Evolutionary conservation across 2,113 vertebrate species (phyloP).

Genomic region (Dicentrarchus labrax): DNA sequence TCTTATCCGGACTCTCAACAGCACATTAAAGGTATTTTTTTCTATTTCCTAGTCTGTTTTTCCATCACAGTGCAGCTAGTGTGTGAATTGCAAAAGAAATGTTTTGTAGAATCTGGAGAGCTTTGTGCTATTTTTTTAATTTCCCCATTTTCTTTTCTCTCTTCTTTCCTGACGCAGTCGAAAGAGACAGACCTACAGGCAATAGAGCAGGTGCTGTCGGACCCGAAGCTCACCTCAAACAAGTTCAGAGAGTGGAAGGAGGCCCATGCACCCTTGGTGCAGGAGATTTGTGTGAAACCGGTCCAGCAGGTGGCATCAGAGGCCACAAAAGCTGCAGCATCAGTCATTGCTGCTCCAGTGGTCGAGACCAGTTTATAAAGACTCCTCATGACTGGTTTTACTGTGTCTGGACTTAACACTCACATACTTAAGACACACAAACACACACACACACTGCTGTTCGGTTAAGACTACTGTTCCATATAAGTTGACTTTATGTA

Average conservation of each 20-base stretch:
- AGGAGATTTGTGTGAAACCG: constrained; percentile 87
- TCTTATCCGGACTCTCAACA: constrained; percentile 92
- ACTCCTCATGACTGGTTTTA: constrained; percentile 18
- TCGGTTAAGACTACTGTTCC: constrained; percentile 39
- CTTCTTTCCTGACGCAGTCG: constrained; percentile 82
- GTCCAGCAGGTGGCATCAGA: constrained; percentile 69
- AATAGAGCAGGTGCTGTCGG: constrained; percentile 91
- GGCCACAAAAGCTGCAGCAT: constrained; percentile 53
- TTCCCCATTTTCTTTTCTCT: neutral
- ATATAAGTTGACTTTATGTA: constrained; percentile 10
- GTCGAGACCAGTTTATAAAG: constrained; percentile 82
- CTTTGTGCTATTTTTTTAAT: neutral
- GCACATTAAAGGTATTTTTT: constrained; percentile 93
- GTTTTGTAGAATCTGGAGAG: neutral
- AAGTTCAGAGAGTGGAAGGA: constrained; percentile 95
- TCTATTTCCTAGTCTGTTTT: neutral
- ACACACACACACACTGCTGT: constrained; percentile 45
- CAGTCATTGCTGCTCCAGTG: constrained; percentile 56
- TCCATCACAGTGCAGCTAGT: neutral
- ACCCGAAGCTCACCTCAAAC: constrained; percentile 87
- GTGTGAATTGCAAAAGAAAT: neutral
- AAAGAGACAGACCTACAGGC: constrained; percentile 93
- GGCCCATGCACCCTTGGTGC: constrained; percentile 88
- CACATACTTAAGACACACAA: neutral
- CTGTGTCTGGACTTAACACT: constrained; percentile 25